Evolutionary conservation across 2,797 vertebrate genomes (phyloP).

Genomic region (Tauraco hartlaubi): DNA sequence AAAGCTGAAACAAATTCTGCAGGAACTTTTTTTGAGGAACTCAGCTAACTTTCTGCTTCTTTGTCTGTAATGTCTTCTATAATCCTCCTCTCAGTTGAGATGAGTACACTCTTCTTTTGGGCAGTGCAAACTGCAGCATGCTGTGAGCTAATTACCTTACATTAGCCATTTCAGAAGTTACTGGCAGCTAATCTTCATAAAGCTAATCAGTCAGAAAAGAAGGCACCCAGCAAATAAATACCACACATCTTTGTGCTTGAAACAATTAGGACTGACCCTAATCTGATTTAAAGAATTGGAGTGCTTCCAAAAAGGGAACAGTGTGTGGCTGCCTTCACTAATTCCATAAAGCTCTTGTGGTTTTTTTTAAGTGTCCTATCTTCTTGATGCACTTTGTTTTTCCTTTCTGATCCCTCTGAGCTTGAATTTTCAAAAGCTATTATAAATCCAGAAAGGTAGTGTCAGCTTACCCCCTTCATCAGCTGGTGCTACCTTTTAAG

Average conservation of each 20-base stretch:
- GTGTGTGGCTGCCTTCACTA: constrained; percentile 2
- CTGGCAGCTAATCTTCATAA: constrained; percentile 57
- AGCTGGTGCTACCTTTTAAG: constrained; percentile 33
- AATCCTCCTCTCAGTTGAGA: neutral
- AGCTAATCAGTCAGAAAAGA: constrained; percentile 69
- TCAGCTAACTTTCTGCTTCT: neutral
- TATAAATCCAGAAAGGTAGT: constrained; percentile 17
- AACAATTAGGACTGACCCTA: constrained; percentile 67
- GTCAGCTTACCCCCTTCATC: constrained; percentile 14
- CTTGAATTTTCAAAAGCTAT: constrained; percentile 37
- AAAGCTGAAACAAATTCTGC: neutral
- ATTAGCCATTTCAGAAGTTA: constrained; percentile 59
- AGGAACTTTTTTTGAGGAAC: neutral
- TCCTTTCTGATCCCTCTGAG: neutral
- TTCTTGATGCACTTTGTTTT: constrained; percentile 25
- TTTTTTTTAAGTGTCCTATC: constrained; percentile 36
- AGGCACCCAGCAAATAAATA: constrained; percentile 65
- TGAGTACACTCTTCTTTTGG: neutral
- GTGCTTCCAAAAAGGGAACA: constrained; percentile 19
- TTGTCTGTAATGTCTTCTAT: neutral
- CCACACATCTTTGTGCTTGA: constrained; percentile 48
- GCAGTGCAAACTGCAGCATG: constrained; percentile 9
- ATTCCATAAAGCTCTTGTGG: neutral
- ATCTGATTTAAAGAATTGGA: constrained; percentile 63
- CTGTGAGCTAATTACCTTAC: constrained; percentile 57